phyloP scores from a whole-genome alignment of 2,113 vertebrate species.

The Zapus hudsonius region DNA sequence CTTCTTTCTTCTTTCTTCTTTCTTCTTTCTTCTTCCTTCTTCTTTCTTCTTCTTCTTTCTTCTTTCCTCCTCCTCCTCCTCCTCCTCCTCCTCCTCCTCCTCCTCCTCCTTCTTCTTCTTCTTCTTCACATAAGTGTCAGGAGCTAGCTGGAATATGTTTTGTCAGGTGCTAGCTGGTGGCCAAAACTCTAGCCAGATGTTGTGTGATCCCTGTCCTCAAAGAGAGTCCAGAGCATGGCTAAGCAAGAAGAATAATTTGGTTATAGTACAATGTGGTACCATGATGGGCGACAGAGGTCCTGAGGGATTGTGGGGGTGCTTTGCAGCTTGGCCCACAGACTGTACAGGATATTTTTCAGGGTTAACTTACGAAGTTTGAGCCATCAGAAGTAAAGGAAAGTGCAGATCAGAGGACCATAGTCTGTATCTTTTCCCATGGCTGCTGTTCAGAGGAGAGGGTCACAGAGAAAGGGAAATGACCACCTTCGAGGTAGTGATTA shows the following conservation, averaged over 20 bases:
- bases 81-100: neutral
- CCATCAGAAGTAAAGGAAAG: too few species aligned
- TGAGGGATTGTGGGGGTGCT: accelerated
- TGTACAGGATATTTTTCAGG: neutral
- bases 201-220: neutral
- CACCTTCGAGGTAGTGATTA: neutral
- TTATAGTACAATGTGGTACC: neutral
- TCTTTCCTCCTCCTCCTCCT: neutral
- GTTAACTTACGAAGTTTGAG: neutral
- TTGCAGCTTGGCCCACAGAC: accelerated
- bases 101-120: neutral
- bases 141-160: neutral
- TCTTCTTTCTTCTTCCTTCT: too few species aligned
- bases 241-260: neutral
- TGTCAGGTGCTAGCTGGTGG: neutral
- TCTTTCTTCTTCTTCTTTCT: too few species aligned
- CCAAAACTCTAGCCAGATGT: neutral
- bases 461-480: neutral
- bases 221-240: neutral
- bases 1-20: too few species aligned
- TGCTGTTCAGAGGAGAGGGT: neutral
- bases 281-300: accelerated
- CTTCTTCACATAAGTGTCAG: neutral
- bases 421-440: too few species aligned
- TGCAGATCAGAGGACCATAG: neutral